Evolutionary conservation across 1,140 invertebrate genomes (phyloP).

Genomic region (Helicoverpa armigera): DNA sequence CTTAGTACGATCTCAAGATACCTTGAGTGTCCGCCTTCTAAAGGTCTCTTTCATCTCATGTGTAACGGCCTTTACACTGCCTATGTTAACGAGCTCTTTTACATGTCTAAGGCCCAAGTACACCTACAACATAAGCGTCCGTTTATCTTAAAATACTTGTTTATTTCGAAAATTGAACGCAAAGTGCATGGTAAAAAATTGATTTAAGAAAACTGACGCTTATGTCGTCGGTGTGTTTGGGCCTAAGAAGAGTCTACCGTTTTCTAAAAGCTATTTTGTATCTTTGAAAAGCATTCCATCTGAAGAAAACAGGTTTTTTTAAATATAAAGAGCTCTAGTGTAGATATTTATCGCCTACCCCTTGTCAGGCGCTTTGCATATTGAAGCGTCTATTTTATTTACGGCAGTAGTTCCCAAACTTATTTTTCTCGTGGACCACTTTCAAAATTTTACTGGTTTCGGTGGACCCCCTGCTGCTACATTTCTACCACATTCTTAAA

Average conservation of each 20-base stretch:
- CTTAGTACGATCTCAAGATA: not conserved
- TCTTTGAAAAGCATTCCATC: not conserved
- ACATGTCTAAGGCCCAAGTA: not conserved
- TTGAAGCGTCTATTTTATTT: conserved; percentile 33
- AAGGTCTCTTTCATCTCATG: conserved; percentile 36
- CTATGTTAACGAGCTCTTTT: conserved; percentile 26
- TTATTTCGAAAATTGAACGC: too few relatives aligned
- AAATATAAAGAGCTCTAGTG: conserved; percentile 22
- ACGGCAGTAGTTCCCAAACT: too few relatives aligned
- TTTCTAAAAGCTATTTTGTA: not conserved
- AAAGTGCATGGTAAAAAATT: too few relatives aligned
- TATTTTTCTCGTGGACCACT: too few relatives aligned
- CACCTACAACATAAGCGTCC: too few relatives aligned
- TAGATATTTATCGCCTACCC: conserved; percentile 19
- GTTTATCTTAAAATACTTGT: too few relatives aligned
- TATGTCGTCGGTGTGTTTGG: too few relatives aligned
- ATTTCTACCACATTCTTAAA: too few relatives aligned
- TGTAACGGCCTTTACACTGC: conserved; percentile 3
- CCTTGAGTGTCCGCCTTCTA: conserved; percentile 36
- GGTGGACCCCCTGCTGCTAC: too few relatives aligned
- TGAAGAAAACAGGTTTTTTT: not conserved
- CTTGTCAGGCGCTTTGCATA: conserved; percentile 33
- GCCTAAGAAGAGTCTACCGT: not conserved
- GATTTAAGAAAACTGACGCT: too few relatives aligned
- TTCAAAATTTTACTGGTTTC: too few relatives aligned